These are phyloP conservation scores for Chrysomela aeneicollis DNA, from an alignment of 2,888 invertebrate genomes.

Conservation along the genomic window DNA sequence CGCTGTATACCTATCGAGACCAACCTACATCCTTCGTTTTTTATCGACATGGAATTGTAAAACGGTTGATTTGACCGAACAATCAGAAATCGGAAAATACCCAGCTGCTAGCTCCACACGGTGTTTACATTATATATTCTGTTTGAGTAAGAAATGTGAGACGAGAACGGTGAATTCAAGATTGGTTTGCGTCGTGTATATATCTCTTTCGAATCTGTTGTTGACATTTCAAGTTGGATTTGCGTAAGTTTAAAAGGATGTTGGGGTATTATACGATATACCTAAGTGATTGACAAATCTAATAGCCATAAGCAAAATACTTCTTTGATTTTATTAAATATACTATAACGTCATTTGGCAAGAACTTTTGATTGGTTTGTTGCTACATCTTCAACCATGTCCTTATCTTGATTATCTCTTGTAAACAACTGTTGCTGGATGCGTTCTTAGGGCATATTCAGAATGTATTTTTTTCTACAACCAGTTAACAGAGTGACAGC, in stretches of 20 bases:
- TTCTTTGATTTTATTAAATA: too few relatives aligned
- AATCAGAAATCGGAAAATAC: background rate
- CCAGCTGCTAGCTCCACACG: background rate
- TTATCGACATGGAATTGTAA: background rate
- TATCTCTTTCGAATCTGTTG: background rate
- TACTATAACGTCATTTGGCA: too few relatives aligned
- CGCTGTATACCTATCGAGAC: background rate
- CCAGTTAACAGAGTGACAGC: too few relatives aligned
- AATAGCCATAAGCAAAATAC: too few relatives aligned
- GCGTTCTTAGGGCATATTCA: too few relatives aligned
- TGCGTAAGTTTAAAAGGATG: background rate
- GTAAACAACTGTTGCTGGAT: too few relatives aligned
- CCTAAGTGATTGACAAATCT: too few relatives aligned
- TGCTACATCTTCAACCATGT: too few relatives aligned
- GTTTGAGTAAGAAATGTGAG: background rate
- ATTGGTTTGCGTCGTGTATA: background rate
- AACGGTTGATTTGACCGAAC: constrained; percentile 3
- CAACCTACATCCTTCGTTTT: background rate
- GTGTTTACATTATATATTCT: constrained; percentile 3
- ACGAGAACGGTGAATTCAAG: background rate
- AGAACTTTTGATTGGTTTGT: too few relatives aligned
- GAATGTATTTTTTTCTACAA: too few relatives aligned
- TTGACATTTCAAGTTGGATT: background rate
- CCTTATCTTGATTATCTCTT: too few relatives aligned
- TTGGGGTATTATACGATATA: too few relatives aligned